Evolutionary conservation across 2,113 vertebrate species (phyloP).

Genomic region (Corythoichthys haematopterus): DNA sequence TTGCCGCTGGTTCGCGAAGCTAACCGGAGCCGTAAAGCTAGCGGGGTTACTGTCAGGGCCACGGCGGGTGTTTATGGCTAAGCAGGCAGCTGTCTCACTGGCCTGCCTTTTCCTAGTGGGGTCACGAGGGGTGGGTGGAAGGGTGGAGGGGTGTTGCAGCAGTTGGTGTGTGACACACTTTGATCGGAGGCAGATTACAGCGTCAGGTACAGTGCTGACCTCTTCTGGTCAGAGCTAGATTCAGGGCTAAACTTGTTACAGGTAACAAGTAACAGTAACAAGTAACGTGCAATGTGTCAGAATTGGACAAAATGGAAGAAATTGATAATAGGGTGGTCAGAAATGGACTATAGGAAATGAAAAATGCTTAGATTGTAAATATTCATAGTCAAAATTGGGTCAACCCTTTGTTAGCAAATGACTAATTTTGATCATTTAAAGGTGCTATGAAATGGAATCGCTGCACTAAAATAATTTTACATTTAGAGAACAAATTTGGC

Average conservation of each 20-base stretch:
- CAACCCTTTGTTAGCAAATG: no score
- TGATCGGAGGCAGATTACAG: slow-evolving; percentile 9
- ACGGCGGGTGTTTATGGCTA: slow-evolving; percentile 27
- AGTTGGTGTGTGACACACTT: slow-evolving; percentile 48
- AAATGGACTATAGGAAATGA: no score
- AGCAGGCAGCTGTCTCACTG: slow-evolving; percentile 53
- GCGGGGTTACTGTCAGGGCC: slow-evolving; percentile 34
- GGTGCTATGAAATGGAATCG: no score
- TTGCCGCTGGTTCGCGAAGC: slow-evolving; percentile 9
- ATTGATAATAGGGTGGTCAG: no score
- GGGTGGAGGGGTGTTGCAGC: slow-evolving; percentile 33
- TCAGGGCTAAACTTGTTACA: neutral
- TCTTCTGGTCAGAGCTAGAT: slow-evolving; percentile 40
- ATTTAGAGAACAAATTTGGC: no score
- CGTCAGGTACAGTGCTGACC: slow-evolving; percentile 29
- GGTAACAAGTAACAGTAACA: neutral
- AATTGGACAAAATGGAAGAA: no score
- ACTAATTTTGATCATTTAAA: no score
- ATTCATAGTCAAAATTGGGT: no score
- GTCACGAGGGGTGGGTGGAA: slow-evolving; percentile 26
- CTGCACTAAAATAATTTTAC: no score
- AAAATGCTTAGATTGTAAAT: no score
- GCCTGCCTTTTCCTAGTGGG: slow-evolving; percentile 35
- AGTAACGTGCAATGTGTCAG: no score
- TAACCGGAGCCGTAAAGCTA: slow-evolving; percentile 22